A percentile compares a stretch with the other conserved stretches of the same genome.
Evolutionary conservation across 2,888 invertebrate genomes (phyloP).

Genomic region (Clunio marinus): DNA sequence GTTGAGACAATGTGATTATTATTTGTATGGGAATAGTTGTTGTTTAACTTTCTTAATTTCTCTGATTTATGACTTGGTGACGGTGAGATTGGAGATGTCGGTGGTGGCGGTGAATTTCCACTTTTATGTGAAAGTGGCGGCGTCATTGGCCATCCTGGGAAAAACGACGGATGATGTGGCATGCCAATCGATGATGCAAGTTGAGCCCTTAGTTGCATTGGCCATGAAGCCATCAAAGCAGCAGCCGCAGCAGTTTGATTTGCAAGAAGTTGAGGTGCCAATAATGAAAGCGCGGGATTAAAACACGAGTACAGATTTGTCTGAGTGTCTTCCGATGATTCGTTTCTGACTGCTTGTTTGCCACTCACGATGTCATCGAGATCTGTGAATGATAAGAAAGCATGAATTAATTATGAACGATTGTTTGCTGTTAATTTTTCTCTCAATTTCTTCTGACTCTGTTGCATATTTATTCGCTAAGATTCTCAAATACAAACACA

Average conservation of each 20-base stretch:
- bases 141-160: conserved; percentile 46
- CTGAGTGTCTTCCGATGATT: not conserved
- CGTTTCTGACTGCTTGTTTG: not conserved
- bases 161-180: conserved; percentile 50
- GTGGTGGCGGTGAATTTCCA: conserved; percentile 48
- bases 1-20: conserved; percentile 42
- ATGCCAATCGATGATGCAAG: conserved; percentile 47
- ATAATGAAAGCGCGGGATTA: conserved; percentile 15
- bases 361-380: conserved; percentile 1
- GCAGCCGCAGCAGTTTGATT: conserved; percentile 51
- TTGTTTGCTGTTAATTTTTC: not conserved
- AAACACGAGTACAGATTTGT: conserved; percentile 20
- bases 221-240: conserved; percentile 49
- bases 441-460: not conserved
- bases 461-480: not conserved
- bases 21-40: conserved; percentile 39
- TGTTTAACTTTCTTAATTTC: conserved; percentile 26
- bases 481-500: too few relatives aligned
- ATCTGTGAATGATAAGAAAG: not conserved
- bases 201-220: conserved; percentile 46
- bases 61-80: conserved; percentile 40
- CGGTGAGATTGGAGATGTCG: conserved; percentile 49
- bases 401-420: not conserved
- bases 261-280: conserved; percentile 48
- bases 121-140: conserved; percentile 39